A percentile compares a stretch with the other conserved stretches of the same genome.
phyloP scores from a whole-genome alignment of 1,140 invertebrate species.

The Phenacoccus solenopsis region DNA sequence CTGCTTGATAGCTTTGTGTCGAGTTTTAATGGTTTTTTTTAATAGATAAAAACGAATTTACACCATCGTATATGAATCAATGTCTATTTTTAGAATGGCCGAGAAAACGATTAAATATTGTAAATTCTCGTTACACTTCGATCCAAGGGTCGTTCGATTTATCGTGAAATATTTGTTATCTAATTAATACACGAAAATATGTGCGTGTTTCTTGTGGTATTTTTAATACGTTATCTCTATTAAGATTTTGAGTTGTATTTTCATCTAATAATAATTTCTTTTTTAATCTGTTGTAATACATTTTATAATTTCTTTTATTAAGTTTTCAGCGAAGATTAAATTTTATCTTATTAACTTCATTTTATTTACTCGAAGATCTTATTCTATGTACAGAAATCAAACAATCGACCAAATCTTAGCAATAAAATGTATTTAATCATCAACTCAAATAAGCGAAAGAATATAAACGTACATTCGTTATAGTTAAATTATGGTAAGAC shows the following conservation, averaged over 20 bases:
- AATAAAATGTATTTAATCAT: not conserved
- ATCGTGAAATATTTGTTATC: not conserved
- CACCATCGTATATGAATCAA: no score
- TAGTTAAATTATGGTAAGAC: constrained; percentile 10
- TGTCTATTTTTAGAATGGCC: not conserved
- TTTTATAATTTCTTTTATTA: no score
- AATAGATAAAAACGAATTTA: no score
- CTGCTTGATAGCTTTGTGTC: no score
- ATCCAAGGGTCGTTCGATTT: not conserved
- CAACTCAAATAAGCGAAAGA: constrained; percentile 7
- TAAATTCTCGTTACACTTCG: not conserved
- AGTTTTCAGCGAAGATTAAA: no score
- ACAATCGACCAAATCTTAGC: not conserved
- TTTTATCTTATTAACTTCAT: no score
- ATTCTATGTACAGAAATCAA: no score
- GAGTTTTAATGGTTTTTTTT: no score
- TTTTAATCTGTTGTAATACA: no score
- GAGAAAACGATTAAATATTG: not conserved
- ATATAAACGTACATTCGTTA: not conserved
- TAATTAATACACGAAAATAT: not conserved
- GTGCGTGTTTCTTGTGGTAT: not conserved
- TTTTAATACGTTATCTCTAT: not conserved
- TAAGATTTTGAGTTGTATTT: no score
- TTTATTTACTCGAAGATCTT: no score
- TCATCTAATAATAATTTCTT: no score